A percentile compares a stretch with the other conserved stretches of the same genome.
These are phyloP conservation scores for Euura lappo DNA, from an alignment of 1,140 invertebrate species.

Conservation along the genomic window DNA sequence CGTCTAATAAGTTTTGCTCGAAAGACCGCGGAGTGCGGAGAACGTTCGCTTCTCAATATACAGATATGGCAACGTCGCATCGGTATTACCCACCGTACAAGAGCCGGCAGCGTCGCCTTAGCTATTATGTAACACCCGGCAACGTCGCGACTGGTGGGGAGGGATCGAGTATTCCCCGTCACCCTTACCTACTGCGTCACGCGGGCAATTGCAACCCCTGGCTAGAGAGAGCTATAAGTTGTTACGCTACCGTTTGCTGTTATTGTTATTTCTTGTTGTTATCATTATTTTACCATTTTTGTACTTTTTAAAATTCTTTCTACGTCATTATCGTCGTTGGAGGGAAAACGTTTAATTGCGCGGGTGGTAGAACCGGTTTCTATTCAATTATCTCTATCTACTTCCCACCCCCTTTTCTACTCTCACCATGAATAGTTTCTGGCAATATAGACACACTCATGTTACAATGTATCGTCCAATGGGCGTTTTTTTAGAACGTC, in stretches of 20 bases:
- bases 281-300: background rate
- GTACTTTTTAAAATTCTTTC: no score
- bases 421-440: no score
- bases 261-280: background rate
- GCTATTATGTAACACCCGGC: conserved; percentile 55
- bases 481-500: no score
- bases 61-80: conserved; percentile 48
- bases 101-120: conserved; percentile 36
- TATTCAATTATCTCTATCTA: background rate
- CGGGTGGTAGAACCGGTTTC: background rate
- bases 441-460: no score
- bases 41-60: conserved; percentile 24
- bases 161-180: conserved; percentile 6
- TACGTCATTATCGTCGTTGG: background rate
- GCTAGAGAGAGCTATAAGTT: background rate
- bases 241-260: background rate
- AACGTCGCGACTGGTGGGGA: conserved; percentile 11
- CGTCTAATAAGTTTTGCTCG: background rate
- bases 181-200: conserved; percentile 37
- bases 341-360: background rate
- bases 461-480: no score
- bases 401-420: no score
- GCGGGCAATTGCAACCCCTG: conserved; percentile 49
- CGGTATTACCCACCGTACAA: conserved; percentile 12
- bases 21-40: conserved; percentile 6